phyloP scores from a whole-genome alignment of 2,113 vertebrate genomes.

The Heteronetta atricapilla region DNA sequence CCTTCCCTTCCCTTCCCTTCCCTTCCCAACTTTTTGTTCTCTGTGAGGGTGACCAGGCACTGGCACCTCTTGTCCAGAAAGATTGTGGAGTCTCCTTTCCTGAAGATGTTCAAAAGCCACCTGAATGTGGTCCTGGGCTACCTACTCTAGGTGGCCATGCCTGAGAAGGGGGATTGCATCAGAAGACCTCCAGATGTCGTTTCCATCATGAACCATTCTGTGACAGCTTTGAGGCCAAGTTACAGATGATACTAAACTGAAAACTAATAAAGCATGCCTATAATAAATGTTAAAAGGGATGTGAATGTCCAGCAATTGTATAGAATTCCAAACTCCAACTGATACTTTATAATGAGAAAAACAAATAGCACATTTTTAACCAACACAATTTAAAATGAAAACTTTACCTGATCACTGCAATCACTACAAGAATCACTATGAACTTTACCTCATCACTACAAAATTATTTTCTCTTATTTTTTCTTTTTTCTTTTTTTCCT shows the following conservation, averaged over 20 bases:
- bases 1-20: no score
- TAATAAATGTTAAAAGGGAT: neutral
- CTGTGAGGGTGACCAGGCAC: neutral
- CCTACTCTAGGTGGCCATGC: neutral
- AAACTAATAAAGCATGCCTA: neutral
- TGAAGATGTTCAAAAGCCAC: neutral
- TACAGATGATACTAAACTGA: neutral
- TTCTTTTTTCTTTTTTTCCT: neutral
- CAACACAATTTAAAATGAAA: neutral
- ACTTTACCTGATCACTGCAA: neutral
- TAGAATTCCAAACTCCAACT: neutral
- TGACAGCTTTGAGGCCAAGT: neutral
- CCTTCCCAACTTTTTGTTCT: neutral
- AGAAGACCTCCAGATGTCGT: neutral
- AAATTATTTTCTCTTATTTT: accelerated
- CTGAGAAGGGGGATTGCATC: neutral
- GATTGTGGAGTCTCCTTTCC: neutral
- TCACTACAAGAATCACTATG: no score
- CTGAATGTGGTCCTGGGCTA: neutral
- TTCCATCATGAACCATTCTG: neutral
- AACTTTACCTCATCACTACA: neutral
- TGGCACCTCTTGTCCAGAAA: neutral
- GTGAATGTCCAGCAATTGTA: neutral
- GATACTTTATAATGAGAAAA: neutral
- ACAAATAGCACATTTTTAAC: neutral